A percentile compares a stretch with the other conserved stretches of the same genome.
Conservation (phyloP, 2,888 invertebrate species). For the Chirona hameri region DNA sequence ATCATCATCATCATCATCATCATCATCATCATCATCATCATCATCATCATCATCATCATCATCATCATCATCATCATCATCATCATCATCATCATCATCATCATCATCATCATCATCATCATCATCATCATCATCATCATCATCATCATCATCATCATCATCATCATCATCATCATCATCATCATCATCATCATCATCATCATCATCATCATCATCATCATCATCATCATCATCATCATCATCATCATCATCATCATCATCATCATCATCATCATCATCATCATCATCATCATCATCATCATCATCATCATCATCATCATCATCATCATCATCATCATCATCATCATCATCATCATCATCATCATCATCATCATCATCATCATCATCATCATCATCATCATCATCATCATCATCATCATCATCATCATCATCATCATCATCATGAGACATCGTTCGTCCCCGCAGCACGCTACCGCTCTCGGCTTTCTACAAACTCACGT, state of each 20-base stretch:
- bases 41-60: slow-evolving; percentile 22
- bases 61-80: slow-evolving; percentile 22
- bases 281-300: slow-evolving; percentile 22
- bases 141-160: slow-evolving; percentile 22
- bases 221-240: slow-evolving; percentile 22
- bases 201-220: slow-evolving; percentile 22
- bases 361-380: slow-evolving; percentile 22
- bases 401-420: slow-evolving; percentile 22
- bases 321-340: slow-evolving; percentile 22
- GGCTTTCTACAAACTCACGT: too few species aligned
- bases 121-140: slow-evolving; percentile 22
- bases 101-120: slow-evolving; percentile 22
- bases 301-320: slow-evolving; percentile 11
- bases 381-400: slow-evolving; percentile 22
- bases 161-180: slow-evolving; percentile 22
- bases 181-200: slow-evolving; percentile 22
- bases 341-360: slow-evolving; percentile 22
- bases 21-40: slow-evolving; percentile 22
- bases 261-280: slow-evolving; percentile 22
- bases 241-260: slow-evolving; percentile 22
- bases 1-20: slow-evolving; percentile 22
- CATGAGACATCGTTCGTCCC: too few species aligned
- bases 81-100: slow-evolving; percentile 22
- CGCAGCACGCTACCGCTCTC: too few species aligned
- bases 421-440: slow-evolving; percentile 22